Conservation (phyloP, 2,113 vertebrate species). For the Mesoclemmys tuberculata region DNA sequence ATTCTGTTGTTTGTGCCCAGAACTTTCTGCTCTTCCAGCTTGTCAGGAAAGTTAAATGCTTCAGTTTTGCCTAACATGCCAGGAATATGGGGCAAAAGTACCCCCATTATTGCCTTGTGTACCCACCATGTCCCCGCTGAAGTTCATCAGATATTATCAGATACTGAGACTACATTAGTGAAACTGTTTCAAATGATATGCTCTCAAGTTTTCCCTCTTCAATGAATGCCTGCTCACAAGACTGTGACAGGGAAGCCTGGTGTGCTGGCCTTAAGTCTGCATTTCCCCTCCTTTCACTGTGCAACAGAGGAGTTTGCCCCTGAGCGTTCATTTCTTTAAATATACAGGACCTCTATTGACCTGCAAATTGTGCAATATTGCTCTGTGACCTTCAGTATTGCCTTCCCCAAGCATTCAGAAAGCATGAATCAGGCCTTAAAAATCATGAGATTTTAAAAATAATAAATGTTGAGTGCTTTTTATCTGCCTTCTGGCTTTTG, state of each 20-base stretch:
- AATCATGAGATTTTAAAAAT: neutral
- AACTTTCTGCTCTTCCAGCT: neutral
- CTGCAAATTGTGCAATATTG: neutral
- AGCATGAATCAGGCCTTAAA: neutral
- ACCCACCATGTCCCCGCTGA: rapidly evolving
- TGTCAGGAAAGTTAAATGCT: neutral
- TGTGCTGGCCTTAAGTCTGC: neutral
- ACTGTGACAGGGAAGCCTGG: no score
- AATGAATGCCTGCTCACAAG: neutral
- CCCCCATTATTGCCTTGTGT: neutral
- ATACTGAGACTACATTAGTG: neutral
- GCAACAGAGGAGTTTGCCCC: neutral
- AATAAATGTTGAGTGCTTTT: neutral
- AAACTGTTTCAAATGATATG: neutral
- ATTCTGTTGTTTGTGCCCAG: neutral
- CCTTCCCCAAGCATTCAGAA: neutral
- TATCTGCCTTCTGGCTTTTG: neutral
- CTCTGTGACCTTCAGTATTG: neutral
- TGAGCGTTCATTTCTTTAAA: neutral
- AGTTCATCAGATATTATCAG: neutral
- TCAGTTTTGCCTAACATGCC: neutral
- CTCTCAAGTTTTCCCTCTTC: neutral
- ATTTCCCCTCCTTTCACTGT: neutral
- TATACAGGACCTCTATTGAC: neutral
- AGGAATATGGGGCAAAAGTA: neutral